phyloP scores from a whole-genome alignment of 1,140 invertebrate species.

The Drosophila repletoides region DNA sequence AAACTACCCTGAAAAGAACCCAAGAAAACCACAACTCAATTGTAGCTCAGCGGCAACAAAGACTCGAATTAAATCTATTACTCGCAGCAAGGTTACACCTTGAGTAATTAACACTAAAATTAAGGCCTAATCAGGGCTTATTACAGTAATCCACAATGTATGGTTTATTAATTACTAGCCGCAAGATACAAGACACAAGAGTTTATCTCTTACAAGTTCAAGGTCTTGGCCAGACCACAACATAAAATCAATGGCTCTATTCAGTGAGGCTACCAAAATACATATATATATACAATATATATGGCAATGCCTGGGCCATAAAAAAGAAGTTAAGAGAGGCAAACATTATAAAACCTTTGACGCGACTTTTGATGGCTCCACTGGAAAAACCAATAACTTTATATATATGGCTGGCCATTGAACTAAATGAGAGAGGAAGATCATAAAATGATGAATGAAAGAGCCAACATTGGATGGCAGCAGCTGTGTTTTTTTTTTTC shows the following conservation, averaged over 20 bases:
- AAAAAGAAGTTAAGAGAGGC: constrained; percentile 15
- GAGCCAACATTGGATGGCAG: constrained; percentile 37
- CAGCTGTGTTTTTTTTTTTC: constrained; percentile 10
- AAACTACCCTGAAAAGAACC: no score
- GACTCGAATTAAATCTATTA: constrained; percentile 6
- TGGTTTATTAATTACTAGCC: constrained; percentile 33
- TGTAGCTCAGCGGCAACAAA: no score
- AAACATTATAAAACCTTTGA: constrained; percentile 21
- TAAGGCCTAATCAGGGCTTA: constrained; percentile 14
- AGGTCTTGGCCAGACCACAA: neutral
- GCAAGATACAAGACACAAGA: constrained; percentile 1
- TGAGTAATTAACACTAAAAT: constrained; percentile 12
- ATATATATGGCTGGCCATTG: neutral
- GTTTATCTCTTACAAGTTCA: constrained; percentile 26
- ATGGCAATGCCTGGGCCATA: neutral
- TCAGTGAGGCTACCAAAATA: neutral
- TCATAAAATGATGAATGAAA: constrained; percentile 72
- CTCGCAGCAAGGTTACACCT: constrained; percentile 14
- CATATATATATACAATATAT: constrained; percentile 7
- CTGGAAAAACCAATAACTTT: constrained; percentile 23
- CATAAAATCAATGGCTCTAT: constrained; percentile 29
- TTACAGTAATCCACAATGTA: constrained; percentile 12
- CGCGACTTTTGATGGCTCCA: constrained; percentile 27
- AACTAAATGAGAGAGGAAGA: constrained; percentile 12
- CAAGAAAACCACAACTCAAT: no score